phyloP scores from a whole-genome alignment of 2,888 invertebrate species.

The Archips crataeganus region DNA sequence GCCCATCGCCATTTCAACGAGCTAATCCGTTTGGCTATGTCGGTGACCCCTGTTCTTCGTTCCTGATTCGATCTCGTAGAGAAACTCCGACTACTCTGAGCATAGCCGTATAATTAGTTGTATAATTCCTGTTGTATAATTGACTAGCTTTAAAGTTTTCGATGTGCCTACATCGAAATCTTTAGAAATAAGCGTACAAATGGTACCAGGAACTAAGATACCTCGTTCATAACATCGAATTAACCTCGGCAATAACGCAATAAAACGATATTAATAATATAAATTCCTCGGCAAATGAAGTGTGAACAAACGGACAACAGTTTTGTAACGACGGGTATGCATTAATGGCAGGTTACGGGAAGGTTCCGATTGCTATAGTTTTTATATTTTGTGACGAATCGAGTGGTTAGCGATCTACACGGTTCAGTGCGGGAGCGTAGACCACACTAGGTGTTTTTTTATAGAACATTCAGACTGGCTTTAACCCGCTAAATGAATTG shows the following conservation, averaged over 20 bases:
- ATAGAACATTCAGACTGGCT: not conserved
- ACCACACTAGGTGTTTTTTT: slow-evolving; percentile 33
- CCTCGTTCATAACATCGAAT: slow-evolving; percentile 15
- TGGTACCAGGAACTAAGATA: not conserved
- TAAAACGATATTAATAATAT: slow-evolving; percentile 34
- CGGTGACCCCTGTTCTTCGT: no score
- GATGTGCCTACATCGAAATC: not conserved
- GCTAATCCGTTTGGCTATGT: no score
- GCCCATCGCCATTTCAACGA: no score
- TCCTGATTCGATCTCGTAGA: no score
- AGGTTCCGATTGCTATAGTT: slow-evolving; percentile 70
- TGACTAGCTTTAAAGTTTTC: no score
- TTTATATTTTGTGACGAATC: slow-evolving; percentile 76
- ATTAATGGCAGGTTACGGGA: slow-evolving; percentile 37
- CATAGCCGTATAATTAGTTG: no score
- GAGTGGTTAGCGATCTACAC: slow-evolving; percentile 72
- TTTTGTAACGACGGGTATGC: slow-evolving; percentile 35
- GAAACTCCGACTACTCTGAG: no score
- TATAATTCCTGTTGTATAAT: no score
- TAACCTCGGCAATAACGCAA: slow-evolving; percentile 34
- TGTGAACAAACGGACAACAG: slow-evolving; percentile 38
- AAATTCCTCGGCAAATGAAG: slow-evolving; percentile 36
- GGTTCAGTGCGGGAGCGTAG: slow-evolving; percentile 65
- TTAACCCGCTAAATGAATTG: no score
- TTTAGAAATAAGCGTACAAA: not conserved